These are phyloP conservation scores for Coecobrya sp. DNA, from an alignment of 2,888 invertebrate species.

Conservation along the genomic window DNA sequence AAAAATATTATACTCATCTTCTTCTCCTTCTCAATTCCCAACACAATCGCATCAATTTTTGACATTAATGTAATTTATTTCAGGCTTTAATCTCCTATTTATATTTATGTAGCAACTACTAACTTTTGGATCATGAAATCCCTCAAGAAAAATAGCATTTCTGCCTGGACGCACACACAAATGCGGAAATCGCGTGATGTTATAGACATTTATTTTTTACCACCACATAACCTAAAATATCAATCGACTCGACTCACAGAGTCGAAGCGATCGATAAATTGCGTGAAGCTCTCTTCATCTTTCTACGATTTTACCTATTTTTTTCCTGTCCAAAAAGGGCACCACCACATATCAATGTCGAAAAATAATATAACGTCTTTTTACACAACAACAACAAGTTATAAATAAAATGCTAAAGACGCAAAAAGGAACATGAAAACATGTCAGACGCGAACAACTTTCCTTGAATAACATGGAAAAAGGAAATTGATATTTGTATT, in stretches of 20 bases:
- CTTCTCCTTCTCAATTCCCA: neutral
- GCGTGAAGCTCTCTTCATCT: neutral
- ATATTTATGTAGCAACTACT: neutral
- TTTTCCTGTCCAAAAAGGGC: neutral
- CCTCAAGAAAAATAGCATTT: neutral
- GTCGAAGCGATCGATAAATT: conserved; percentile 43
- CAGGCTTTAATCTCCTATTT: conserved; percentile 2
- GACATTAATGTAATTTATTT: conserved; percentile 28
- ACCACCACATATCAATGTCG: neutral
- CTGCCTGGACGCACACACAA: neutral
- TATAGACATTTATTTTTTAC: neutral
- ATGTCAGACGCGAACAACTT: no score
- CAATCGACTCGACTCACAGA: neutral
- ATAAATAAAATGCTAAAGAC: no score
- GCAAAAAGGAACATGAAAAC: no score
- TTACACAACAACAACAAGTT: no score
- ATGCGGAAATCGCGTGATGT: conserved; percentile 51
- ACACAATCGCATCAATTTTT: conserved; percentile 23
- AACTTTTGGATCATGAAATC: neutral
- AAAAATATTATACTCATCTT: neutral
- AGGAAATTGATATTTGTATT: conserved; percentile 7
- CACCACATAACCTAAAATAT: neutral
- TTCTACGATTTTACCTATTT: no score
- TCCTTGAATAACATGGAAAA: neutral
- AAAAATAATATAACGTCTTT: no score